Percentiles rank a stretch among this genome's conserved stretches.
phyloP scores from a whole-genome alignment of 2,113 vertebrate genomes.

The Cyanoramphus novaezelandiae region DNA sequence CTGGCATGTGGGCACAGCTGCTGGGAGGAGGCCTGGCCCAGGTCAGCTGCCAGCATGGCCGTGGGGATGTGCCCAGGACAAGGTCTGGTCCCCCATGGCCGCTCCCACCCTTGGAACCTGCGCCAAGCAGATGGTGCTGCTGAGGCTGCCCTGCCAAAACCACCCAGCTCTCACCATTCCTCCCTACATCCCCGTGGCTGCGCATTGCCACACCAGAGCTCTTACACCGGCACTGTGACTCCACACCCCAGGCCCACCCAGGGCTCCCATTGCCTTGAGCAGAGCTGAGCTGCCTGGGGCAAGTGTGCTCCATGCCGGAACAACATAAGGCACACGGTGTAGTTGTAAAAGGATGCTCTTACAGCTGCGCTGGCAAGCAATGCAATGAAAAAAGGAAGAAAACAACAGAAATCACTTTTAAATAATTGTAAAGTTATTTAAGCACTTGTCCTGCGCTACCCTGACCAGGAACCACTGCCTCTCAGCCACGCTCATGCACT shows the following conservation, averaged over 20 bases:
- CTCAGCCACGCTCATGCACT: background rate
- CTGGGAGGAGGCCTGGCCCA: background rate
- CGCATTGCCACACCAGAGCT: accelerated
- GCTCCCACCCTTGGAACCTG: background rate
- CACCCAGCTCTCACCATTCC: accelerated
- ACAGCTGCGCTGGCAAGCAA: background rate
- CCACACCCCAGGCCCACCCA: accelerated
- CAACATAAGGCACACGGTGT: accelerated
- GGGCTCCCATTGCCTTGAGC: accelerated
- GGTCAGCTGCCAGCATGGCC: background rate
- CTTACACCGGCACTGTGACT: accelerated
- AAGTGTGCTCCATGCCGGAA: accelerated
- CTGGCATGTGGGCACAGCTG: background rate
- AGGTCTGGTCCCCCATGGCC: background rate
- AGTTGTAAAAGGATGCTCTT: background rate
- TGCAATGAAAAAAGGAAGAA: background rate
- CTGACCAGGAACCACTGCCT: background rate
- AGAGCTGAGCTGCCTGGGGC: background rate
- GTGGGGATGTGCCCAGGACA: background rate
- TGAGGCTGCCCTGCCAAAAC: background rate
- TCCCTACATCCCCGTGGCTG: background rate
- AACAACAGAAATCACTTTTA: background rate
- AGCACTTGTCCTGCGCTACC: background rate
- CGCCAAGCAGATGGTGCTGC: background rate
- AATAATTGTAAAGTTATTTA: background rate